These are phyloP conservation scores for Sympetrum striolatum DNA, from an alignment of 2,888 invertebrate species.

Conservation along the genomic window DNA sequence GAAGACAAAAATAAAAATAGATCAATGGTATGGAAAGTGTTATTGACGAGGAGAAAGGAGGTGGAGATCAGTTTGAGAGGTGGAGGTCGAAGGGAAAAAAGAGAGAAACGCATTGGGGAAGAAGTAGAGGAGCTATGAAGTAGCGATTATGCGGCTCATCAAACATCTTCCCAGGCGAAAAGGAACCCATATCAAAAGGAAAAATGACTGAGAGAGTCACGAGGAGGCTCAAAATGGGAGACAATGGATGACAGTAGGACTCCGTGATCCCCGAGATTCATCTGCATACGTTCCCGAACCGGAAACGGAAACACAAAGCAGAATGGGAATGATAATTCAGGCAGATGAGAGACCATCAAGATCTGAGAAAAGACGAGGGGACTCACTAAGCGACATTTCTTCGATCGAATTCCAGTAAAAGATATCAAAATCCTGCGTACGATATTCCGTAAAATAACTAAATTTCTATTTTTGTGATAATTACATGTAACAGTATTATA, in stretches of 20 bases:
- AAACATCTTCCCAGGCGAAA: constrained; percentile 36
- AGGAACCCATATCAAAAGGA: constrained; percentile 36
- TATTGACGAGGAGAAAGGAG: constrained; percentile 12
- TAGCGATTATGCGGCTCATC: constrained; percentile 37
- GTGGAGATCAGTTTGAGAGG: background rate
- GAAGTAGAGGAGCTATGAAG: constrained; percentile 3
- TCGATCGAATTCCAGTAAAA: no score
- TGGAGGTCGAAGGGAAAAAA: background rate
- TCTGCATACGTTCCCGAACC: constrained; percentile 2
- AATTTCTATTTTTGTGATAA: no score
- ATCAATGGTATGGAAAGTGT: constrained; percentile 5
- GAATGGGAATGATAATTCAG: constrained; percentile 19
- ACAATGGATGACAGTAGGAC: constrained; percentile 11
- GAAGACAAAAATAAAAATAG: background rate
- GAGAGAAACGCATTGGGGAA: background rate
- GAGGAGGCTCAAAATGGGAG: background rate
- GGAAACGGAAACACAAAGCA: background rate
- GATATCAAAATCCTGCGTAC: no score
- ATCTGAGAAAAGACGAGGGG: background rate
- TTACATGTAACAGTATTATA: no score
- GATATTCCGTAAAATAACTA: no score
- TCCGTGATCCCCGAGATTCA: background rate
- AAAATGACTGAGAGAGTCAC: constrained; percentile 19
- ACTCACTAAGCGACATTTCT: no score
- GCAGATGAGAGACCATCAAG: background rate